Conservation (phyloP, 2,888 invertebrate species). For the Rotaria sp. region DNA sequence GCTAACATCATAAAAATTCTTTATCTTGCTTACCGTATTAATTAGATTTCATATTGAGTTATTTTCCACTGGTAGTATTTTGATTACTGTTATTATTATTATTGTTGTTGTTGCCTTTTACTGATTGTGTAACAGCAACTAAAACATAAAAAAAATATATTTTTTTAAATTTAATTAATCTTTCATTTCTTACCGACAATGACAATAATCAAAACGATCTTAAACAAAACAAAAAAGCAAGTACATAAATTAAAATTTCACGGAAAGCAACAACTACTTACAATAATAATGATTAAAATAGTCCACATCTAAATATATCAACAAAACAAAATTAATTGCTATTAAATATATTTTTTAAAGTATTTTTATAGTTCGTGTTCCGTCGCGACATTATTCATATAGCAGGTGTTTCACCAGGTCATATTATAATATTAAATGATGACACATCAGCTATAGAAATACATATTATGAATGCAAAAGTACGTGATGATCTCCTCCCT, state of each 20-base stretch:
- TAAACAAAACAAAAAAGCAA: not conserved
- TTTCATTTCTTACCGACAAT: not conserved
- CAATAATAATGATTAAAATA: not conserved
- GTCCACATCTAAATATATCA: constrained; percentile 3
- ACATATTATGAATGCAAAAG: too few species aligned
- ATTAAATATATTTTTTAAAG: too few species aligned
- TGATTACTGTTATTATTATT: not conserved
- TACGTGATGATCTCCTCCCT: too few species aligned
- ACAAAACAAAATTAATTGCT: too few species aligned
- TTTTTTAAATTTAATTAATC: not conserved
- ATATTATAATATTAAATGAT: too few species aligned
- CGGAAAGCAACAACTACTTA: not conserved
- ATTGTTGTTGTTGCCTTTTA: not conserved
- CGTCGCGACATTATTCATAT: too few species aligned
- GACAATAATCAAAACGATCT: not conserved
- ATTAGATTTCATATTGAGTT: not conserved
- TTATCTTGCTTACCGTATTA: not conserved
- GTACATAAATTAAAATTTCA: not conserved
- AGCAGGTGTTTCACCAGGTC: too few species aligned
- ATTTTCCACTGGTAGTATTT: not conserved
- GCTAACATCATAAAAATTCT: not conserved
- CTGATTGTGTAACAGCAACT: constrained; percentile 13
- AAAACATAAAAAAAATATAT: not conserved
- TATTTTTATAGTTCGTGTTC: too few species aligned
- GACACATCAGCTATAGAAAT: too few species aligned